Conservation (phyloP, 2,888 invertebrate species). For the Pantelozetes paolii region DNA sequence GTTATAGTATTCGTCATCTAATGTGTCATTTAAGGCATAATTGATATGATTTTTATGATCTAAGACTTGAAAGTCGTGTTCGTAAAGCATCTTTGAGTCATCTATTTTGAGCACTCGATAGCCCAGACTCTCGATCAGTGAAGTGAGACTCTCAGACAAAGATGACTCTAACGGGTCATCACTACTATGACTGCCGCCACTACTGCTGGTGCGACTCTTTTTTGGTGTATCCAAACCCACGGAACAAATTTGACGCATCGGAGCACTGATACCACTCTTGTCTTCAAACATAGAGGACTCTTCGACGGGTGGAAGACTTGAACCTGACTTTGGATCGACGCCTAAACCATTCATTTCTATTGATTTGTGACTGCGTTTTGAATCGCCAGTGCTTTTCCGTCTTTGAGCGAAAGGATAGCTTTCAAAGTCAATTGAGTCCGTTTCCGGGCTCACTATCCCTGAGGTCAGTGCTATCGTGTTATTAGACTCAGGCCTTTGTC, state of each 20-base stretch:
- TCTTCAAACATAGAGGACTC: not conserved
- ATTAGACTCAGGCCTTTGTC: slow-evolving; percentile 14
- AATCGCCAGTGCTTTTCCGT: not conserved
- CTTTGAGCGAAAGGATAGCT: not conserved
- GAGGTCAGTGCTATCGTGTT: slow-evolving; percentile 1
- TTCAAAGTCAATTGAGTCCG: slow-evolving; percentile 14
- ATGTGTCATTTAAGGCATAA: not conserved
- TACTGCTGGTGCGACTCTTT: not conserved
- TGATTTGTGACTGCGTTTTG: not conserved
- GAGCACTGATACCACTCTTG: not conserved
- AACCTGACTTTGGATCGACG: not conserved
- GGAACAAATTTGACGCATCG: slow-evolving; percentile 18
- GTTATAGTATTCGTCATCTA: slow-evolving; percentile 26
- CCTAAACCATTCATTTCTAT: not conserved
- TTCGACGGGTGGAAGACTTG: slow-evolving; percentile 19
- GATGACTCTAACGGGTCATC: not conserved
- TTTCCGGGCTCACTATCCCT: slow-evolving; percentile 30
- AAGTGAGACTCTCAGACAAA: slow-evolving; percentile 12
- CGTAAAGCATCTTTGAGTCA: slow-evolving; percentile 15
- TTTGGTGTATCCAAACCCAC: slow-evolving; percentile 31
- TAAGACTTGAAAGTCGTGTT: not conserved
- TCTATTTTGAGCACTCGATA: slow-evolving; percentile 35
- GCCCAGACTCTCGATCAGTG: slow-evolving; percentile 32
- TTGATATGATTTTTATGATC: not conserved
- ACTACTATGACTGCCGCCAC: not conserved